Evolutionary conservation across 2,113 vertebrate species (phyloP), one percentile per base, ranked within the genome.

Genomic region (Nothobranchius furzeri): DNA sequence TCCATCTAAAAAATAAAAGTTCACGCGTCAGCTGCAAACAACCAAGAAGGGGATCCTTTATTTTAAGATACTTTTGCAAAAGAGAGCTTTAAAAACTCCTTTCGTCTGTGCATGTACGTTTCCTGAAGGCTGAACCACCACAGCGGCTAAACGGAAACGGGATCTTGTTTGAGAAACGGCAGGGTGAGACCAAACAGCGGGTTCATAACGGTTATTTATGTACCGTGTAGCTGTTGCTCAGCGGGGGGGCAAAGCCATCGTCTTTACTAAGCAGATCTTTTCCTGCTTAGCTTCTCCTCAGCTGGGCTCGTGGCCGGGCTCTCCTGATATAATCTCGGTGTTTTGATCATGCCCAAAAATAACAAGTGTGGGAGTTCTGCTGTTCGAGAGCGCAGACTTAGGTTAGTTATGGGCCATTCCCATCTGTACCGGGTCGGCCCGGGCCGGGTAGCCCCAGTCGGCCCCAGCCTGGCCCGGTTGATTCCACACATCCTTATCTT

Each of bases 161-260:
- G 78, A 86, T 89, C 77, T 84, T 83, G 70, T 90, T 91, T 91
- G 86, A 88, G 78, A 77, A 88, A 83, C 72, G 83, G 77, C 60
- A 54, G 88, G 77, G 76, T 88, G 88, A 85, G 82, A 90, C 86
- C 83, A 87, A 85, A 82, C 88, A 86, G 84, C 66, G 58, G 90
- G 91, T 86, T 92, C 92, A 91, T 90, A 85, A 81, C 66, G 76
- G 88, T 90, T 93, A 89, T 93, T 93, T 93, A 85, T 90, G 81
- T 90, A 82, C 72, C 77, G 76, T 85, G 83, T 81, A 83, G 85
- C 84, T 85, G 84, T 58, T 64, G 71, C 86, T 70, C 88, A 84
- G 85, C 85, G 20, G 89, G 89, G 83, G 83, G 65, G 89, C 84
- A 68, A 81, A 85, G 79, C 64, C 84, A 75, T 83, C 83, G 74